Evolutionary conservation across 2,888 invertebrate genomes (phyloP).

Genomic region (Dyspetes luteomarginatus): DNA sequence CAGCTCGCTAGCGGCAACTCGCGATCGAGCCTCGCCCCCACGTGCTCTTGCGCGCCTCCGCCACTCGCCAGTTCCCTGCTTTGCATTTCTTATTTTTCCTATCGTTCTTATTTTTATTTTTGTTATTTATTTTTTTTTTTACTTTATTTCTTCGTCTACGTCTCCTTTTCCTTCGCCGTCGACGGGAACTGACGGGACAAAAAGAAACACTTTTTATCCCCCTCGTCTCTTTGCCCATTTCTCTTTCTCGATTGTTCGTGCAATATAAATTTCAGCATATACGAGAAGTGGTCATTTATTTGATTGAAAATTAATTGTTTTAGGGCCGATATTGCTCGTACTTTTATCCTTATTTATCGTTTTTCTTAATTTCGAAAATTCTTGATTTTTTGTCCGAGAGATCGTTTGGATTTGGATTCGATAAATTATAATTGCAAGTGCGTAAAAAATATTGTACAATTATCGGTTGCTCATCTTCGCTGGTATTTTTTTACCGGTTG

Average conservation of each 20-base stretch:
- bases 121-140: constrained; percentile 57
- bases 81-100: constrained; percentile 60
- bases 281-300: neutral
- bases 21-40: constrained; percentile 54
- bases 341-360: no score
- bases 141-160: constrained; percentile 34
- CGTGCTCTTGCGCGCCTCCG: constrained; percentile 62
- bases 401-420: no score
- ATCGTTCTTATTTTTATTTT: constrained; percentile 54
- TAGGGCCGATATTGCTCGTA: neutral
- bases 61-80: constrained; percentile 39
- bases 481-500: no score
- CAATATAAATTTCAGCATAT: neutral
- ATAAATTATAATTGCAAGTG: no score
- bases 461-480: no score
- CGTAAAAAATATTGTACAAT: no score
- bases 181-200: constrained; percentile 42
- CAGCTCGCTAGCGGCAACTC: constrained; percentile 10
- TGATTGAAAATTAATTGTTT: constrained; percentile 13
- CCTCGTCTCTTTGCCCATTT: constrained; percentile 29
- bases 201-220: constrained; percentile 16
- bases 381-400: no score
- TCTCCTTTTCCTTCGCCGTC: constrained; percentile 11
- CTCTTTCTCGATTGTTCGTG: neutral
- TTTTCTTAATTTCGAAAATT: no score